Evolutionary conservation across 2,113 vertebrate genomes (phyloP).

Genomic region (Prochilodus magdalenae): DNA sequence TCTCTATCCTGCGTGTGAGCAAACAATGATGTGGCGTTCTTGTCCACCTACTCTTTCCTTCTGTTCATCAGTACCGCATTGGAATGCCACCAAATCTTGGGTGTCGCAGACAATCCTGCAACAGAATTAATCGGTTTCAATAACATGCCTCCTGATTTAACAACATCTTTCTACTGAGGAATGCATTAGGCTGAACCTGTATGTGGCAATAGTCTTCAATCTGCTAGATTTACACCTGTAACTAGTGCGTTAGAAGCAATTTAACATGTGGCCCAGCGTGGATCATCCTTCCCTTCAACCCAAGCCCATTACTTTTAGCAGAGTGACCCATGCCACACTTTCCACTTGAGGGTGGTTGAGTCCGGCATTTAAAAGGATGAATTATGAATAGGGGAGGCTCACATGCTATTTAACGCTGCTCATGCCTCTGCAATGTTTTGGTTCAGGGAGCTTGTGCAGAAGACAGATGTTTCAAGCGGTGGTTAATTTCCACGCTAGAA

Average conservation of each 20-base stretch:
- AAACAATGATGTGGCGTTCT: neutral
- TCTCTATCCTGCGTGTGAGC: neutral
- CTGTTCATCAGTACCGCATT: neutral
- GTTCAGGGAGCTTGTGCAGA: neutral
- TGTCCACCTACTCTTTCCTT: neutral
- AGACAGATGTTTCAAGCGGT: conserved; percentile 43
- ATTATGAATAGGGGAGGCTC: conserved; percentile 25
- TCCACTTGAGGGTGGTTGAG: conserved; percentile 17
- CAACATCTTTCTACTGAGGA: neutral
- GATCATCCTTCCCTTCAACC: neutral
- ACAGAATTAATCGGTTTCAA: neutral
- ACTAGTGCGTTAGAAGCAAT: neutral
- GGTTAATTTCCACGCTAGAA: conserved; percentile 32
- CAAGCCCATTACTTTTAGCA: neutral
- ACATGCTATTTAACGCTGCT: conserved; percentile 23
- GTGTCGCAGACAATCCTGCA: neutral
- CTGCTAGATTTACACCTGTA: neutral
- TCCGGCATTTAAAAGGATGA: conserved; percentile 37
- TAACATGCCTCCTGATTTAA: neutral
- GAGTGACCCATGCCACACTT: neutral
- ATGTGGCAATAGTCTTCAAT: neutral
- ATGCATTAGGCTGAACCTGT: neutral
- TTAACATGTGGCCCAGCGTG: neutral
- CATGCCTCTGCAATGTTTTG: neutral
- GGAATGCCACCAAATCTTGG: neutral